Evolutionary conservation across 1,140 invertebrate species (phyloP).

Genomic region (Thrips palmi): DNA sequence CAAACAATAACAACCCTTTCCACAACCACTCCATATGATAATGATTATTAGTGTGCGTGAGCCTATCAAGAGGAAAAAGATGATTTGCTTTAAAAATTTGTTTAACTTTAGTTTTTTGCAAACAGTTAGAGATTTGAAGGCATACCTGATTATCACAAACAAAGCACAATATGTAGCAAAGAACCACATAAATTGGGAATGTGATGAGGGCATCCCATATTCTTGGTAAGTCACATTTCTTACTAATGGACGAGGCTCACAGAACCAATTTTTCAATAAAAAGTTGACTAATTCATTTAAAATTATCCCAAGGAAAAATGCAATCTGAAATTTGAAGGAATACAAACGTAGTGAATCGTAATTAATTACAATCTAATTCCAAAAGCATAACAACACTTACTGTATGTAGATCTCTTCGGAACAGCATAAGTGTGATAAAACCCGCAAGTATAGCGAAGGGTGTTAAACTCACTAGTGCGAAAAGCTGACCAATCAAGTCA

Average conservation of each 20-base stretch:
- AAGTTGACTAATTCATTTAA: constrained; percentile 66
- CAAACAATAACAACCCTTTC: constrained; percentile 42
- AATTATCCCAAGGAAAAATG: constrained; percentile 61
- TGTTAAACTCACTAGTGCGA: constrained; percentile 62
- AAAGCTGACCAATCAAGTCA: constrained; percentile 54
- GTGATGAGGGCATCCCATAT: constrained; percentile 88
- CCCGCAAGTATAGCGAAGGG: constrained; percentile 67
- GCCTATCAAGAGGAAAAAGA: constrained; percentile 30
- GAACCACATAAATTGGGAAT: constrained; percentile 87
- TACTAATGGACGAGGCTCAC: constrained; percentile 54
- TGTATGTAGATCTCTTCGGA: constrained; percentile 79
- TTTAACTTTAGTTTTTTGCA: not conserved
- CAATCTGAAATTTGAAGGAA: constrained; percentile 42
- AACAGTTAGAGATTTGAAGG: constrained; percentile 10
- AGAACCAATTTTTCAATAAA: constrained; percentile 63
- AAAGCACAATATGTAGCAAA: constrained; percentile 70
- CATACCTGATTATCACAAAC: constrained; percentile 74
- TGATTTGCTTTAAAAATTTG: constrained; percentile 4
- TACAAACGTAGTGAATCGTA: constrained; percentile 5
- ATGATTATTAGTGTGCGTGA: constrained; percentile 63
- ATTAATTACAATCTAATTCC: constrained; percentile 7
- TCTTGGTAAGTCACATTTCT: constrained; percentile 48
- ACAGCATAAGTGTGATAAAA: constrained; percentile 69
- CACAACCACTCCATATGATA: constrained; percentile 54
- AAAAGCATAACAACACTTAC: constrained; percentile 32